These are phyloP conservation scores for Phocoena phocoena DNA, from an alignment of 2,113 vertebrate genomes.

Conservation along the genomic window DNA sequence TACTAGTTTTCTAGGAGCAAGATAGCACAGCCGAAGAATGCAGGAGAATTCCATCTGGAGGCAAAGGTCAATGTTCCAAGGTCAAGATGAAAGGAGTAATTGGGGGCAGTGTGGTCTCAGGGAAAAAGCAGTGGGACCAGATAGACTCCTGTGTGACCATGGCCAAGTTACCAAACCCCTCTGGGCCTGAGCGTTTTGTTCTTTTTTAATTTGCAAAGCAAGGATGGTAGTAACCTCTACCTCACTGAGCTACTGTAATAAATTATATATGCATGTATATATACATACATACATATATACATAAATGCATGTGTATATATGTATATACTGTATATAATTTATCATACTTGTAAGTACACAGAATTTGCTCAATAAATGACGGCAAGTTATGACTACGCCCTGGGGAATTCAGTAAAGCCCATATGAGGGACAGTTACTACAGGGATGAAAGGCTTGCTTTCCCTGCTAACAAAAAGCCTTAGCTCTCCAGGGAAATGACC, in stretches of 20 bases:
- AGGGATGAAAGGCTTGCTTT: background rate
- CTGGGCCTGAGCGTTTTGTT: background rate
- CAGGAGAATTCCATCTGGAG: background rate
- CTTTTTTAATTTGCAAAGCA: background rate
- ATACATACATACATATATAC: rapidly evolving
- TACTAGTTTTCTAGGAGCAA: background rate
- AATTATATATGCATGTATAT: background rate
- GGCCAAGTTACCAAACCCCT: background rate
- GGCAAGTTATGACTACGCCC: background rate
- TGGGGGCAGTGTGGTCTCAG: background rate
- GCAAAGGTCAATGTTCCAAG: background rate
- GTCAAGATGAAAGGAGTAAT: rapidly evolving
- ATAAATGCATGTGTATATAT: rapidly evolving
- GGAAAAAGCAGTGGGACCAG: no score
- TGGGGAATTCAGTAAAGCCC: background rate
- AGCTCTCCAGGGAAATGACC: background rate
- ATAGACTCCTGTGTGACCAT: background rate
- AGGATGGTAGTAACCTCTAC: background rate
- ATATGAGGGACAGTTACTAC: background rate
- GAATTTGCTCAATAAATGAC: background rate
- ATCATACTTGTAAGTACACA: background rate
- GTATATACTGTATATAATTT: background rate
- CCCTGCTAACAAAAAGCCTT: background rate
- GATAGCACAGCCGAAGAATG: background rate
- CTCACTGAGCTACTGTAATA: background rate